Base-by-base conservation (phyloP, 2,113 vertebrate species). In the Dolichotis patagonum region DNA sequence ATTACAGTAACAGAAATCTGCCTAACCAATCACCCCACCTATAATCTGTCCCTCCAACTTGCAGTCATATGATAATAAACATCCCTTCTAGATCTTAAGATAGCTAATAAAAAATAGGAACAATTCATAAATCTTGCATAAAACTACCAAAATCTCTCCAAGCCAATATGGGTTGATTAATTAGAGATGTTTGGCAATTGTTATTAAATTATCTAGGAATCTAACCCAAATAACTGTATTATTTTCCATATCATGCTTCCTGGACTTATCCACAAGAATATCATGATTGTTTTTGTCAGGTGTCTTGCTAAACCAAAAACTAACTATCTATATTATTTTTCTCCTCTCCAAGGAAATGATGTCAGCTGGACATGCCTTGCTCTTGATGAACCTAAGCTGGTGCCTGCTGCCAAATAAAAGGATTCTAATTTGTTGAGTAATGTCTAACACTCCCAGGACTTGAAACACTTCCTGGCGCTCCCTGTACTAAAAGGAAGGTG, bases 361-460 rank as follows among this genome's bases (percentile, higher is more conserved):
- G 22, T 81, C 67, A 52, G 52, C 69, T 60, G 63, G 77, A 41
- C 28, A 41, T 35, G 75, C 75, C 24, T 85, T 32, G 28, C 30
- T 73, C 60, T 63, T 63, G 17, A 26, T 71, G 77, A 97, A 82
- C 88, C 82, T 86, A 83, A 20, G 30, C 35, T 85, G 86, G 78
- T 1, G 7, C 77, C 83, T 94, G 16, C 86, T 60, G 69, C 63
- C 71, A 46, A 58, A 81, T 85, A 60, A 90, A 93, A 91, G 54
- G 28, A 54, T 80, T 83, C 71, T 60, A 41, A 89, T 90, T 90
- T 92, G 67, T 97, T 95, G 85, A 97, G 62, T 58, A 91, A 91
- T 58, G 71, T 62, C 46, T 43, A 28, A 14, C 58, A 63, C 30
- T 85, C 80, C 73, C 1, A 8, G 32, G 54, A 73, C 24, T 22